Base-by-base conservation (phyloP, 2,113 vertebrate species). In the Brienomyrus longianalis region DNA sequence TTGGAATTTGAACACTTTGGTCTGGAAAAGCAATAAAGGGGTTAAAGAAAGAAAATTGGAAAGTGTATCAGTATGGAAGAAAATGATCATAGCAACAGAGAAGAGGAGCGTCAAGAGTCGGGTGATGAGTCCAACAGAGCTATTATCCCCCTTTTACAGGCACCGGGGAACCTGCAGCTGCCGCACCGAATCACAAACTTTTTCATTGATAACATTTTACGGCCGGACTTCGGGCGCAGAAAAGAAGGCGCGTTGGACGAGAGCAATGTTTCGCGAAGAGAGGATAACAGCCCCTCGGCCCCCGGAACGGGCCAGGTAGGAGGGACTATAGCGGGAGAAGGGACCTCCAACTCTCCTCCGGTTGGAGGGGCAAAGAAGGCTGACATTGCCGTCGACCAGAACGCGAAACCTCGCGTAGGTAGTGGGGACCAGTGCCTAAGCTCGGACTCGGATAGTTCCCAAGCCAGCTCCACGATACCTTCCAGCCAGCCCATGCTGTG, bases 371-470 rank as follows among this genome's bases (percentile, higher is more conserved):
- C 94, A 83, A 97, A 97, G 95, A 97, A 97, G 92, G 93, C 95
- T 45, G 93, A 96, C 85, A 94, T 93, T 92, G 92, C 95, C 90
- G 94, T 95, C 92, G 97, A 98, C 88, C 97, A 96, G 93, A 92
- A 96, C 90, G 94, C 97, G 91, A 97, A 97, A 94, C 88, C 96
- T 92, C 95, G 96, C 91, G 95, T 95, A 48, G 92, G 96, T 92
- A 96, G 94, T 93, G 96, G 94, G 93, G 98, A 98, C 91, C 96
- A 97, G 96, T 98, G 98, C 95, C 95, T 98, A 95, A 98, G 97
- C 96, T 98, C 98, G 88, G 98, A 99, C 94, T 97, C 98, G 94
- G 98, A 99, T 95, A 98, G 97, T 96, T 98, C 98, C 90, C 98
- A 98, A 95, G 95, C 97, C 96, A 95, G 97, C 95, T 96, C 97